Evolutionary conservation across 2,888 invertebrate genomes (phyloP), one percentile per base, ranked within the genome.

Genomic region (Notodonta ziczac): DNA sequence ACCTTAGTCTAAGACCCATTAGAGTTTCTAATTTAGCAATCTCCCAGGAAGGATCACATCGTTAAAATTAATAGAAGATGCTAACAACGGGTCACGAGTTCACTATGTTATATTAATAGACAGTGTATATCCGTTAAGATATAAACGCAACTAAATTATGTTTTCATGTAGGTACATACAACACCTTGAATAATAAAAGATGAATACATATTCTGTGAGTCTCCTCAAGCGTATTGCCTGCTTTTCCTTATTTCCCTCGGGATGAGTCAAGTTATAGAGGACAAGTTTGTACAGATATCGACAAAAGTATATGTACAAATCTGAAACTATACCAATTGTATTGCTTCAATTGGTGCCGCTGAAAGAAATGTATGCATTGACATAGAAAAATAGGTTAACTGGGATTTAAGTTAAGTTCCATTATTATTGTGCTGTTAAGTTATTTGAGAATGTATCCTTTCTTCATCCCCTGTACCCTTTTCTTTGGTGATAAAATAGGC

Each of bases 211-310:
- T 89, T 91, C 90, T 88, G 86, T 82, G 74, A 80, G 82, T 84
- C 85, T 83, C 87, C 86, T 87, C 86, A 80, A 81, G 86, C 86
- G 87, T 85, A 86, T 89, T 88, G 86, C 85, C 84, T 84, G 86
- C 88, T 87, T 88, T 86, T 78, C 84, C 88, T 90, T 93, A 93
- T 93, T 93, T 93, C 93, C 93, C 93, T 69, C 12, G 93, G 87
- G 93, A 87, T 87, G 83, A 86, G 83, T 89, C 89, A 88, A 90
- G 86, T 89, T 89, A 88, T 85, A 87, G 85, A 82, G 86, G 85
- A 88, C 88, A 89, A 89, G 89, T 90, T 75, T 87, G 81, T 83
- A 78, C 84, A 81, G 83, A 87, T 87, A 87, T 84, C 74, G 80
- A 66, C 67, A 67, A 67, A 76, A 72, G 79, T 76, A 81, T 66